Percentiles rank a stretch among this genome's conserved stretches.
Conservation (phyloP, 2,797 vertebrate genomes). For the Pseudomugil tenellus region DNA sequence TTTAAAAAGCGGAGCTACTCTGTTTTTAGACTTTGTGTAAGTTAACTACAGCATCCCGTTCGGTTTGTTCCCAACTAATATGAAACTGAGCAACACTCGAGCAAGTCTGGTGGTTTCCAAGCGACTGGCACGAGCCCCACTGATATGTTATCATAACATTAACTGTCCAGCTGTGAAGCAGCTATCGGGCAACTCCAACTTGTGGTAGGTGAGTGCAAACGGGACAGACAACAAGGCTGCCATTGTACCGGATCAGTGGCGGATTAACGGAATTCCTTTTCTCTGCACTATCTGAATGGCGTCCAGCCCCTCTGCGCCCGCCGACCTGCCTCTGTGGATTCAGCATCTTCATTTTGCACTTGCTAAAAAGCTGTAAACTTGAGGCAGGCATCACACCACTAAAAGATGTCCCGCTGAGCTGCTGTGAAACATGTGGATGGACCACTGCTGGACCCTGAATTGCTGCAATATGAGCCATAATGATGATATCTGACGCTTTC, state of each 20-base stretch:
- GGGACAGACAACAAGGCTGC: slow-evolving; percentile 86
- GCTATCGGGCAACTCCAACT: slow-evolving; percentile 57
- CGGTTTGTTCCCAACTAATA: slow-evolving; percentile 12
- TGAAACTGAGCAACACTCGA: slow-evolving; percentile 28
- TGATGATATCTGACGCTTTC: neutral
- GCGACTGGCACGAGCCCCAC: slow-evolving; percentile 9
- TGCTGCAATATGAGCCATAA: neutral
- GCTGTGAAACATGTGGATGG: slow-evolving; percentile 57
- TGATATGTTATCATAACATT: neutral
- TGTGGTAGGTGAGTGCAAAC: slow-evolving; percentile 76
- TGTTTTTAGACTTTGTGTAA: slow-evolving; percentile 51
- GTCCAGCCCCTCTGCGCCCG: slow-evolving; percentile 55
- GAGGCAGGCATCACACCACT: neutral
- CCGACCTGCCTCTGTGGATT: slow-evolving; percentile 19
- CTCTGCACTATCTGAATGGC: slow-evolving; percentile 79
- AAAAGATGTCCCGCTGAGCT: slow-evolving; percentile 24
- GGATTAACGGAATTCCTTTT: slow-evolving; percentile 87
- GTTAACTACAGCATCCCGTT: slow-evolving; percentile 45
- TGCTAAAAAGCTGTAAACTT: slow-evolving; percentile 24
- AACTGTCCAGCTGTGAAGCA: slow-evolving; percentile 27
- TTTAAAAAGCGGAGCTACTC: neutral
- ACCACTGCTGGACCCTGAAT: slow-evolving; percentile 11
- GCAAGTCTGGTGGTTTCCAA: slow-evolving; percentile 31
- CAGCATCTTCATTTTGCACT: slow-evolving; percentile 58
- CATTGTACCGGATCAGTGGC: slow-evolving; percentile 85